A percentile compares a stretch with the other conserved stretches of the same genome.
phyloP scores from a whole-genome alignment of 2,888 invertebrate genomes.

The Yponomeuta cagnagella region DNA sequence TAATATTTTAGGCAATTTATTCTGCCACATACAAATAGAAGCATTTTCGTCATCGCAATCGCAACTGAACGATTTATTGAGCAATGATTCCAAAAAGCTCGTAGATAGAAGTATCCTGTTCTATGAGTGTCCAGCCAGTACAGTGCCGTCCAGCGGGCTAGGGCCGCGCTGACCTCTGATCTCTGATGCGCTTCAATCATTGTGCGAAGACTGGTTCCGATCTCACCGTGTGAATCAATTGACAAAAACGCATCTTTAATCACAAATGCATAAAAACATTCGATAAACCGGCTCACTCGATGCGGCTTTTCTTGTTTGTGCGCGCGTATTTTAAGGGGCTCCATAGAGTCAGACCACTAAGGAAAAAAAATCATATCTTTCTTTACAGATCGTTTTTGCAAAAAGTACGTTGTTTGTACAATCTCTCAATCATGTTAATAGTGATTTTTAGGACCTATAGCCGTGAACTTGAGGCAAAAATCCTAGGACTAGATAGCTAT shows the following conservation, averaged over 20 bases:
- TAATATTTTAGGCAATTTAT: too few relatives aligned
- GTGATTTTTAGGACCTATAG: too few relatives aligned
- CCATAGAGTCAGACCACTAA: too few relatives aligned
- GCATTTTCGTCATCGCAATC: too few relatives aligned
- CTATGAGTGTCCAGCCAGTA: neutral
- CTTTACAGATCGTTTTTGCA: too few relatives aligned
- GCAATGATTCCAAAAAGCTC: neutral
- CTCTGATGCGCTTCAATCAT: conserved; percentile 39
- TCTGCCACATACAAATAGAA: too few relatives aligned
- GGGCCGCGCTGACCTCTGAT: conserved; percentile 49
- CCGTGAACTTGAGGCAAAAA: too few relatives aligned
- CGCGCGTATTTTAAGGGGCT: neutral
- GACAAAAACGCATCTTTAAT: conserved; percentile 32
- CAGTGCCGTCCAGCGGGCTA: conserved; percentile 18
- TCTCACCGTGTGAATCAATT: conserved; percentile 47
- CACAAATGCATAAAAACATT: conserved; percentile 17
- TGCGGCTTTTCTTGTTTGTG: conserved; percentile 24
- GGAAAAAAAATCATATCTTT: too few relatives aligned
- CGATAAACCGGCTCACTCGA: conserved; percentile 30
- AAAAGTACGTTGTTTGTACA: too few relatives aligned
- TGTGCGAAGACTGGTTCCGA: conserved; percentile 52
- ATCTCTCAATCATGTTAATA: too few relatives aligned
- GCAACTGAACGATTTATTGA: too few relatives aligned
- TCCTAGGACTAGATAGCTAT: too few relatives aligned
- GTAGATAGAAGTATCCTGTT: neutral